A percentile compares a stretch with the other conserved stretches of the same genome.
Conservation (phyloP, 2,888 invertebrate genomes). For the Drosophila quinaria region DNA sequence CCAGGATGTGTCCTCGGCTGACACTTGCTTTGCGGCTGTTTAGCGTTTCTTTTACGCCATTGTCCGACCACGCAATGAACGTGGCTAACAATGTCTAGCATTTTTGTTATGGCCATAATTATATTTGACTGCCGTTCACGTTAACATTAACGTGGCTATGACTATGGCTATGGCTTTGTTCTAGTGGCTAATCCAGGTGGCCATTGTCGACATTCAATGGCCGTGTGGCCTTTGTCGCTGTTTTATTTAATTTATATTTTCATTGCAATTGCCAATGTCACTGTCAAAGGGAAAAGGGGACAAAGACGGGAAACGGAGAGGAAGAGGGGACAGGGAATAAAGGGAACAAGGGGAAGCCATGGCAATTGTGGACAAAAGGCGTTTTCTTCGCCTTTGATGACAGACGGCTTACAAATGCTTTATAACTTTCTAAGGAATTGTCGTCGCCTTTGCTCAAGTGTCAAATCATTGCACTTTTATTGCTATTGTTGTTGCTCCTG, state of each 20-base stretch:
- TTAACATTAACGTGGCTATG: conserved; percentile 28
- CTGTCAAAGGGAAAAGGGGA: no score
- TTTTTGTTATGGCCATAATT: conserved; percentile 77
- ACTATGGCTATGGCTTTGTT: conserved; percentile 41
- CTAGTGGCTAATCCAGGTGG: conserved; percentile 75
- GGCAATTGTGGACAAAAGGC: conserved; percentile 14
- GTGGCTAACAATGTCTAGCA: conserved; percentile 67
- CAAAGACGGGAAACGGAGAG: not conserved
- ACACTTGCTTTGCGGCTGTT: conserved; percentile 67
- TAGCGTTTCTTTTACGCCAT: conserved; percentile 42
- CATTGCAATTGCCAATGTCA: conserved; percentile 62
- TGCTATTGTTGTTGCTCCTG: conserved; percentile 30
- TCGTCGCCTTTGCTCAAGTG: conserved; percentile 63
- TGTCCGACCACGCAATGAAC: conserved; percentile 54
- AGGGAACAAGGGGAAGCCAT: conserved; percentile 5
- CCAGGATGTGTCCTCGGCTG: conserved; percentile 25
- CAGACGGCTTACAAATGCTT: conserved; percentile 56
- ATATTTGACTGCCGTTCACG: conserved; percentile 78
- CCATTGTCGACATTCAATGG: conserved; percentile 37
- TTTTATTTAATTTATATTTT: conserved; percentile 73
- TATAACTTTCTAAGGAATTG: conserved; percentile 43
- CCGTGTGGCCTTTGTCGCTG: conserved; percentile 45
- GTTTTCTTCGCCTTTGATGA: conserved; percentile 47
- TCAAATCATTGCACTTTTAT: conserved; percentile 64
- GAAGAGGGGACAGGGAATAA: no score